Conservation (phyloP, 2,113 vertebrate genomes). For the Xyrauchen texanus region DNA sequence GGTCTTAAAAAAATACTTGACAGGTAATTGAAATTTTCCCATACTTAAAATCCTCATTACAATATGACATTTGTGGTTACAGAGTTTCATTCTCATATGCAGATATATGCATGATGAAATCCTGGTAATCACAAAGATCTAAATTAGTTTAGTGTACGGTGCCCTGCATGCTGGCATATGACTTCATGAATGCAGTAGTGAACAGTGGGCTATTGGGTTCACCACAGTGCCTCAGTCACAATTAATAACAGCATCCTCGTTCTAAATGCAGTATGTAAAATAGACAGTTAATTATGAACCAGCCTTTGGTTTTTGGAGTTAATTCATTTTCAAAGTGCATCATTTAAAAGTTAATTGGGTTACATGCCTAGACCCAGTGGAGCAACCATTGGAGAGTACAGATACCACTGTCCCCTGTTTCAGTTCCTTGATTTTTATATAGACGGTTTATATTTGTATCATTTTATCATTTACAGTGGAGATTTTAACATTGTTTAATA, state of each 20-base stretch:
- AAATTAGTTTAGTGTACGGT: neutral
- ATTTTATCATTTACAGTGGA: constrained; percentile 11
- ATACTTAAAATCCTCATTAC: too few relatives aligned
- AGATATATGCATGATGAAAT: too few relatives aligned
- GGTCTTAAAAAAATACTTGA: too few relatives aligned
- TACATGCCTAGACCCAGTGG: constrained; percentile 64
- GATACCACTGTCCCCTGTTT: constrained; percentile 28
- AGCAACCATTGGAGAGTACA: constrained; percentile 48
- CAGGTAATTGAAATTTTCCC: too few relatives aligned
- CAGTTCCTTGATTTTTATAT: constrained; percentile 15
- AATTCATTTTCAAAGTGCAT: constrained; percentile 85
- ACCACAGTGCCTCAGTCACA: constrained; percentile 56
- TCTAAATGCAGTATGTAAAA: constrained; percentile 74
- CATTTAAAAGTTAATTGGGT: constrained; percentile 87
- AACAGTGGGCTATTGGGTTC: constrained; percentile 54
- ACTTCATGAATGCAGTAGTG: constrained; percentile 15
- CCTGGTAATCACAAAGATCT: neutral
- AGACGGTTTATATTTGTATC: neutral
- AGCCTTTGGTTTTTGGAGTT: constrained; percentile 76
- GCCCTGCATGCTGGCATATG: constrained; percentile 17
- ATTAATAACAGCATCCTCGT: constrained; percentile 67
- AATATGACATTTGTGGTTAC: too few relatives aligned
- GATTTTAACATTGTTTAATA: neutral
- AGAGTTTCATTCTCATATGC: too few relatives aligned
- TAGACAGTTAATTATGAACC: constrained; percentile 84